A percentile compares a stretch with the other conserved stretches of the same genome.
These are phyloP conservation scores for Dendrolimus punctatus DNA, from an alignment of 1,140 invertebrate genomes.

Conservation along the genomic window DNA sequence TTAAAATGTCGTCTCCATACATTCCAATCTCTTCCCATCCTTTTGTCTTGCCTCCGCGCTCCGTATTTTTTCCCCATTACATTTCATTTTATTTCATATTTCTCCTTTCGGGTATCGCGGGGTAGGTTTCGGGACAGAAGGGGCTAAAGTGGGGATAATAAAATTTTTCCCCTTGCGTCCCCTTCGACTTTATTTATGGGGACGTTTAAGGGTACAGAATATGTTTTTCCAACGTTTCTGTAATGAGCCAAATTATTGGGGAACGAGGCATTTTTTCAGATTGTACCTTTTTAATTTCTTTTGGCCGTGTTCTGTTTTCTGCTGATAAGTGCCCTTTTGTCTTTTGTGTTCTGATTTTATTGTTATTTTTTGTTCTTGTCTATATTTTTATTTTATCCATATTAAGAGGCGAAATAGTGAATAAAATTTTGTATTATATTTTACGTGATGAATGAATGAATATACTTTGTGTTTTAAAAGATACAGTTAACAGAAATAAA, in stretches of 20 bases:
- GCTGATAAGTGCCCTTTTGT: conserved; percentile 48
- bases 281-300: conserved; percentile 12
- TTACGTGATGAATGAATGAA: no score
- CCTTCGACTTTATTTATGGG: conserved; percentile 64
- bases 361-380: conserved; percentile 10
- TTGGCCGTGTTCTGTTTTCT: conserved; percentile 31
- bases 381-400: conserved; percentile 4
- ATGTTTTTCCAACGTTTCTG: conserved; percentile 62
- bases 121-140: conserved; percentile 31
- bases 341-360: conserved; percentile 18
- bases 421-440: no score
- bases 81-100: conserved; percentile 72
- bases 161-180: conserved; percentile 62
- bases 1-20: conserved; percentile 22
- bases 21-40: conserved; percentile 28
- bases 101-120: conserved; percentile 43
- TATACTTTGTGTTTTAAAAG: no score
- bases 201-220: conserved; percentile 54
- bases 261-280: conserved; percentile 33
- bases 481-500: no score
- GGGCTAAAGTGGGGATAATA: conserved; percentile 50
- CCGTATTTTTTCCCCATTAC: conserved; percentile 70
- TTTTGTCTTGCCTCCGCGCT: conserved; percentile 61
- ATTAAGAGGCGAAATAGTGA: no score
- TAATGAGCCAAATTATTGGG: conserved; percentile 68